phyloP scores from a whole-genome alignment of 2,797 vertebrate genomes.

The Acrossocheilus wenchowensis region DNA sequence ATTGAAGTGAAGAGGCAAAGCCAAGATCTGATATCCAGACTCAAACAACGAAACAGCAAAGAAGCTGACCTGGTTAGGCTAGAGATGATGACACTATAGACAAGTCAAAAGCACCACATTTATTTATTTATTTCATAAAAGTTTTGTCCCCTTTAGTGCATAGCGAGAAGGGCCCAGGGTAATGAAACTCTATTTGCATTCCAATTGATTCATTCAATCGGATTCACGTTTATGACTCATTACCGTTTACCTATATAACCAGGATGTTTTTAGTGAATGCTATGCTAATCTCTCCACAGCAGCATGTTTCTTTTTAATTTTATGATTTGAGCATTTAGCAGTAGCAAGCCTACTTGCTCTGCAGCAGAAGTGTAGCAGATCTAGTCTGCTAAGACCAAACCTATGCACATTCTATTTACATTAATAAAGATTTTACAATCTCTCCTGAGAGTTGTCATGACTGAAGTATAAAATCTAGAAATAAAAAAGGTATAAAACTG shows the following conservation, averaged over 20 bases:
- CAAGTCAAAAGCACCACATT: neutral
- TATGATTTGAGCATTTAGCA: too few relatives aligned
- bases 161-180: neutral
- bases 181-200: neutral
- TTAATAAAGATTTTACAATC: neutral
- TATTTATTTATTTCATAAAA: too few relatives aligned
- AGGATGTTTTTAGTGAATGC: neutral
- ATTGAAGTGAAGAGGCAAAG: neutral
- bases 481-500: neutral
- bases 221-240: neutral
- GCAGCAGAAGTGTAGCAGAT: too few relatives aligned
- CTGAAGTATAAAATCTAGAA: neutral
- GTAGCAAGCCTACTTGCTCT: too few relatives aligned
- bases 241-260: neutral
- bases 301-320: too few relatives aligned
- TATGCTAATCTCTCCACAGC: too few relatives aligned
- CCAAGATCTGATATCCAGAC: slow-evolving; percentile 4
- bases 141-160: neutral
- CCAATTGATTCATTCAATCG: neutral
- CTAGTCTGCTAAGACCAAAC: too few relatives aligned
- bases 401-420: too few relatives aligned
- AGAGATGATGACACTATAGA: neutral
- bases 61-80: neutral
- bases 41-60: neutral
- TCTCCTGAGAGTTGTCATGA: too few relatives aligned